Evolutionary conservation across 1,140 invertebrate species (phyloP).

Genomic region (Arion vulgaris): DNA sequence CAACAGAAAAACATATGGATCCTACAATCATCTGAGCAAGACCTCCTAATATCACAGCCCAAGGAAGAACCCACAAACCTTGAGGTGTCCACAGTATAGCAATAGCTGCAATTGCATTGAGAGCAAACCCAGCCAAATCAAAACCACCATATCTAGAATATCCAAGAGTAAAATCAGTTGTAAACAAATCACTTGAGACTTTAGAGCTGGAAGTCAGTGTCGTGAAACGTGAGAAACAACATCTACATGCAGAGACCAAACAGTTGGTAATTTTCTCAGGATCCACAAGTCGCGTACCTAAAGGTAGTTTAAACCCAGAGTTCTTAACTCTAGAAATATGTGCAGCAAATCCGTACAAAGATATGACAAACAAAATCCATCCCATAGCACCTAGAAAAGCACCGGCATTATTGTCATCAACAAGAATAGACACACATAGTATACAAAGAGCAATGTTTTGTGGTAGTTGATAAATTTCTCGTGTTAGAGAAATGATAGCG

Average conservation of each 20-base stretch:
- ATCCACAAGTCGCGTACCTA: slow-evolving; percentile 41
- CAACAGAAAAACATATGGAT: slow-evolving; percentile 55
- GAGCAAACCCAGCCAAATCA: slow-evolving; percentile 53
- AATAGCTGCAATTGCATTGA: slow-evolving; percentile 53
- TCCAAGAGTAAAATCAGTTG: slow-evolving; percentile 50
- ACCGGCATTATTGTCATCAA: slow-evolving; percentile 41
- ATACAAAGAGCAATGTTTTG: slow-evolving; percentile 49
- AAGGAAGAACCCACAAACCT: slow-evolving; percentile 49
- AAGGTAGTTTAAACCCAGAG: slow-evolving; percentile 47
- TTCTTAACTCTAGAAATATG: slow-evolving; percentile 42
- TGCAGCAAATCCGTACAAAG: slow-evolving; percentile 55
- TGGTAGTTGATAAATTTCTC: slow-evolving; percentile 53
- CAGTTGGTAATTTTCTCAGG: neutral
- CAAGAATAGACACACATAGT: slow-evolving; percentile 48
- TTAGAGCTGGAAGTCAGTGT: neutral
- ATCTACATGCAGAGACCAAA: slow-evolving; percentile 13
- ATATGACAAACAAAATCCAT: slow-evolving; percentile 55
- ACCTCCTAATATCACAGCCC: slow-evolving; percentile 53
- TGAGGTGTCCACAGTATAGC: slow-evolving; percentile 50
- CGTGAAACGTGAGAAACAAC: neutral
- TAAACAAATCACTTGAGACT: slow-evolving; percentile 36
- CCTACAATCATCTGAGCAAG: slow-evolving; percentile 52
- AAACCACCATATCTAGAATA: slow-evolving; percentile 51
- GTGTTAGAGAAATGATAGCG: slow-evolving; percentile 42
- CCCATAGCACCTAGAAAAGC: slow-evolving; percentile 51